phyloP scores from a whole-genome alignment of 2,113 vertebrate genomes.

The Channa maculata region DNA sequence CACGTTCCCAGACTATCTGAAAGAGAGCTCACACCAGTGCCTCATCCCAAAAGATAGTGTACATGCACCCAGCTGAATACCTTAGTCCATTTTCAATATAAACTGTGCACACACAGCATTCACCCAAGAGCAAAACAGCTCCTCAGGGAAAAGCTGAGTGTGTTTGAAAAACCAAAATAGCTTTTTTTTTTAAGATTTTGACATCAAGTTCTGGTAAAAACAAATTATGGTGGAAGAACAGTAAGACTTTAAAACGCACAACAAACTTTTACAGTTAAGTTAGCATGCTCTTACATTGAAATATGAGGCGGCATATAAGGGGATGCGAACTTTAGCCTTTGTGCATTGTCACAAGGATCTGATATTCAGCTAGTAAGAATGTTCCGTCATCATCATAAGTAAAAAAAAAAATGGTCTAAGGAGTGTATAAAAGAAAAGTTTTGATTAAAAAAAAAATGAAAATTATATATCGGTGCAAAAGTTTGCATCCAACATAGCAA shows the following conservation, averaged over 20 bases:
- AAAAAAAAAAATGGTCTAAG: no score
- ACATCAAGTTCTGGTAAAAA: slow-evolving; percentile 6
- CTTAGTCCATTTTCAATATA: slow-evolving; percentile 44
- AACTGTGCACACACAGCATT: slow-evolving; percentile 38
- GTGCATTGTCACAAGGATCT: no score
- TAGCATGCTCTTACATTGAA: no score
- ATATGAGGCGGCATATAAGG: no score
- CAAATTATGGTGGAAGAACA: slow-evolving; percentile 13
- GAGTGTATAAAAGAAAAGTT: no score
- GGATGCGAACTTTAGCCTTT: no score
- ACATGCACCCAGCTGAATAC: slow-evolving; percentile 23
- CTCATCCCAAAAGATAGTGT: slow-evolving; percentile 40
- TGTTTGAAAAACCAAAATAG: slow-evolving; percentile 39
- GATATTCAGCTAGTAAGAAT: no score
- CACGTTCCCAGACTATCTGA: slow-evolving; percentile 26
- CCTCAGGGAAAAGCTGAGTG: slow-evolving; percentile 26
- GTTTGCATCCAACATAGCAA: no score
- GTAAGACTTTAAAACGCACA: neutral
- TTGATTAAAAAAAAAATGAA: no score
- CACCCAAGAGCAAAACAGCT: slow-evolving; percentile 42
- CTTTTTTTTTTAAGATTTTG: neutral
- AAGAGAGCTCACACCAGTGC: slow-evolving; percentile 15
- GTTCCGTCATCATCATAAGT: no score
- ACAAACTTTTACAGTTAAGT: neutral
- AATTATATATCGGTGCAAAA: no score